These are phyloP conservation scores for Phorcus lineatus DNA, from an alignment of 2,888 invertebrate genomes.

Conservation along the genomic window DNA sequence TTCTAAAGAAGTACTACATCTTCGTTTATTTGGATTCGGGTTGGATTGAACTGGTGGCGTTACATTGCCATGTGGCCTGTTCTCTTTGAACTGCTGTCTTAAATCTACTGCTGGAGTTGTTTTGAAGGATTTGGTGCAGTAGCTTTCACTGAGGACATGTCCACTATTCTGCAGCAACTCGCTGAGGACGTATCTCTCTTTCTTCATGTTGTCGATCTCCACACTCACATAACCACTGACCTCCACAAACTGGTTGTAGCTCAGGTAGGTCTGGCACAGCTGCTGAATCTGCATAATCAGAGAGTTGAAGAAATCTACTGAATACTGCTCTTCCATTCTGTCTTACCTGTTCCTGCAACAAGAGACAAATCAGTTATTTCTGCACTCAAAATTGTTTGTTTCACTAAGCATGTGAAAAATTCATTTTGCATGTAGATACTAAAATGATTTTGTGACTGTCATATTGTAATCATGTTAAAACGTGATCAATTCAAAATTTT, in stretches of 20 bases:
- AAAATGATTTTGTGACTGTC: too few relatives aligned
- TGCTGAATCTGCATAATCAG: background rate
- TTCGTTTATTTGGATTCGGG: too few relatives aligned
- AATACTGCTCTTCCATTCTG: background rate
- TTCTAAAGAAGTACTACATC: background rate
- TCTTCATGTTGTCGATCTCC: constrained; percentile 2
- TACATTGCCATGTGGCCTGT: background rate
- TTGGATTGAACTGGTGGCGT: background rate
- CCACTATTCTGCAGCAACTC: background rate
- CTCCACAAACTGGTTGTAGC: constrained; percentile 4
- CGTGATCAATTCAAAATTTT: too few relatives aligned
- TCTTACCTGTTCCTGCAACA: background rate
- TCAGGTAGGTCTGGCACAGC: background rate
- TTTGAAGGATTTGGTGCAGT: background rate
- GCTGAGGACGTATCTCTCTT: background rate
- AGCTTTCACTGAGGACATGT: background rate
- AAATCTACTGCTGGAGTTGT: background rate
- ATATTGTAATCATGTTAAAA: too few relatives aligned
- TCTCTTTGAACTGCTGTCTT: background rate
- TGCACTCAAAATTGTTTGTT: background rate
- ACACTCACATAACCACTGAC: constrained; percentile 1
- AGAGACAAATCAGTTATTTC: background rate
- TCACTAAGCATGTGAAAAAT: too few relatives aligned
- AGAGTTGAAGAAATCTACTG: background rate
- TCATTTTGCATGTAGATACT: too few relatives aligned